phyloP scores from a whole-genome alignment of 2,113 vertebrate genomes.

The Apteryx owenii region DNA sequence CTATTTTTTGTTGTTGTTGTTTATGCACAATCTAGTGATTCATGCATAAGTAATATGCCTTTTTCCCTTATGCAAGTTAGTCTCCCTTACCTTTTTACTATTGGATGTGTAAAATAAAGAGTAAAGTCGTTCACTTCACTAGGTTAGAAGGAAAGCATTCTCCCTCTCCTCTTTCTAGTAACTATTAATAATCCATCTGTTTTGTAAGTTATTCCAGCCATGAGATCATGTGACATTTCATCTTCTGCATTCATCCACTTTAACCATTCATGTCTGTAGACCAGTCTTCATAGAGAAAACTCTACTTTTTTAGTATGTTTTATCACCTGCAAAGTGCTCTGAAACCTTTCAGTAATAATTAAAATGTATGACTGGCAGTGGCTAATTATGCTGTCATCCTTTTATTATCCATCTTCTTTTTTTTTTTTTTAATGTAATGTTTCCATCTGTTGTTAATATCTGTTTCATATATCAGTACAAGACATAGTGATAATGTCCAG shows the following conservation, averaged over 20 bases:
- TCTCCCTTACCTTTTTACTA: background rate
- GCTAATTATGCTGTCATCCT: background rate
- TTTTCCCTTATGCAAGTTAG: background rate
- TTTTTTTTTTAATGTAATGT: too few relatives aligned
- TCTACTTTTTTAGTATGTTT: background rate
- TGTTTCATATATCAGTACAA: background rate
- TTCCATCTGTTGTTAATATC: background rate
- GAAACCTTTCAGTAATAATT: background rate
- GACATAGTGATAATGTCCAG: background rate
- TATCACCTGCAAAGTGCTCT: background rate
- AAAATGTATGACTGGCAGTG: background rate
- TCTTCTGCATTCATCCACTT: background rate
- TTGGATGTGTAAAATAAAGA: background rate
- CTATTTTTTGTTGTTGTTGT: background rate
- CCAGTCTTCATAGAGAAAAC: background rate
- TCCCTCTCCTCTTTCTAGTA: background rate
- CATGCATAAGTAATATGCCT: background rate
- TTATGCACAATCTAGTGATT: background rate
- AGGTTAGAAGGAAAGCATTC: background rate
- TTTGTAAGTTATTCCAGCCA: background rate
- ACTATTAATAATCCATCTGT: background rate
- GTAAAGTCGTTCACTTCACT: background rate
- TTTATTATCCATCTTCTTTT: background rate
- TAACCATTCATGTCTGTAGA: background rate
- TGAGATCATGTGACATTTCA: background rate